Base-by-base conservation (phyloP, 2,888 invertebrate genomes). In the Rhabditoides inermis region DNA sequence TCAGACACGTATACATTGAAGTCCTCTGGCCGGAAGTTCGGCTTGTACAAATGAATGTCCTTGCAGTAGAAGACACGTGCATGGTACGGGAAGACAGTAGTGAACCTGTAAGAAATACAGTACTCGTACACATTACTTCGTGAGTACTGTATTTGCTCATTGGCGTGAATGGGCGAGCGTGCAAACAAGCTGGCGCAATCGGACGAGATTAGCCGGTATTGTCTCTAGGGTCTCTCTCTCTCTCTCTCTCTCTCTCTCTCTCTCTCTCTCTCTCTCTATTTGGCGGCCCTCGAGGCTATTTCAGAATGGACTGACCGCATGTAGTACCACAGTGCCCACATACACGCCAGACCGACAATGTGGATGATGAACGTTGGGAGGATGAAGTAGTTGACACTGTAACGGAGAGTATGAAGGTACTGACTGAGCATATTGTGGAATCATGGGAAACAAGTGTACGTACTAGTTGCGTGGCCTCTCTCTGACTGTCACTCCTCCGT, bases 311-410 rank as follows among this genome's bases (percentile, higher is more conserved):
- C 55, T 53, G 52, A 79, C 79, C 79, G 75, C 50, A 80, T 67
- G 61, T 79, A 79, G 60, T 78, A 78, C 69, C 78, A 79, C 15
- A 79, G 63, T 7, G 78, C 76, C 53, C 77, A 72, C 32, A 80
- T 70, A 59, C 76, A 77, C 22, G 77, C 76, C 15, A 79, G 64
- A 18, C 78, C 77, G 35, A 79, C 65, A 28, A 78, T 56, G 58
- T 79, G 78, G 22, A 79, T 65, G 27, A 78, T 63, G 58, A 78
- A 78, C 7, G 78, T 76, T 28, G 78, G 76, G 50, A 77, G 68
- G 44, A 78, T 71, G 61, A 77, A 76, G 57, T 69, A 75, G 60
- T 76, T 76, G 56, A 77, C 65, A 28, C 56, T 59, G 50, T 53
- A 47, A 35, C 61, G 60, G 23, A 61, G 63, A n/a, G n/a, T n/a